A percentile compares a stretch with the other conserved stretches of the same genome.
Conservation (phyloP, 2,797 vertebrate species). For the Valencia hispanica region DNA sequence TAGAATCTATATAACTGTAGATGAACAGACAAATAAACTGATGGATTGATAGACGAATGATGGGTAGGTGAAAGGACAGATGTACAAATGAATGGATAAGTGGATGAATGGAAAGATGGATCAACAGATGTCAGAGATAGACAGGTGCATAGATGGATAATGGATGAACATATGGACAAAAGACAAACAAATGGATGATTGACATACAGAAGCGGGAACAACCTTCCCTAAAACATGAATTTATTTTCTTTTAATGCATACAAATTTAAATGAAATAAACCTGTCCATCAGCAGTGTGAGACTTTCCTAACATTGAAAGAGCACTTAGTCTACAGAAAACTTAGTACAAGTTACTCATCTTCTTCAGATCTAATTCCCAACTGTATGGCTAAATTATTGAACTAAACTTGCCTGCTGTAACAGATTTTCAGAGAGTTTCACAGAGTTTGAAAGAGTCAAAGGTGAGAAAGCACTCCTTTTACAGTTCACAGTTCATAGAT, state of each 20-base stretch:
- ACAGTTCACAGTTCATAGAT: background rate
- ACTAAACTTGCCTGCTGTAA: conserved; percentile 1
- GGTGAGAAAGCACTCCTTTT: background rate
- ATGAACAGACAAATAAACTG: background rate
- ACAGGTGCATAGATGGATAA: background rate
- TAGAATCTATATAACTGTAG: background rate
- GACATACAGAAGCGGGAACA: background rate
- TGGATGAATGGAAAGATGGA: background rate
- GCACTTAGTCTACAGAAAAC: background rate
- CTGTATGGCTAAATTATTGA: background rate
- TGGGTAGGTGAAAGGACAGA: background rate
- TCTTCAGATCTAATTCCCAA: background rate
- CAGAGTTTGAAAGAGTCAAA: background rate
- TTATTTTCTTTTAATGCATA: background rate
- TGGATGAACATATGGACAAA: background rate
- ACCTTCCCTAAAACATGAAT: background rate
- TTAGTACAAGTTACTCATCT: background rate
- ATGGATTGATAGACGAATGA: background rate
- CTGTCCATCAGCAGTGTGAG: background rate
- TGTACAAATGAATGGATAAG: background rate
- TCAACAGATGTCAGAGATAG: too few species aligned
- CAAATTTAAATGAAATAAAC: background rate
- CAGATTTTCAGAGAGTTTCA: background rate
- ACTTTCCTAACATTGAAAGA: background rate
- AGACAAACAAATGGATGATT: too few species aligned